Base-by-base conservation (phyloP, 2,888 invertebrate species). In the Limnephilus auricula region DNA sequence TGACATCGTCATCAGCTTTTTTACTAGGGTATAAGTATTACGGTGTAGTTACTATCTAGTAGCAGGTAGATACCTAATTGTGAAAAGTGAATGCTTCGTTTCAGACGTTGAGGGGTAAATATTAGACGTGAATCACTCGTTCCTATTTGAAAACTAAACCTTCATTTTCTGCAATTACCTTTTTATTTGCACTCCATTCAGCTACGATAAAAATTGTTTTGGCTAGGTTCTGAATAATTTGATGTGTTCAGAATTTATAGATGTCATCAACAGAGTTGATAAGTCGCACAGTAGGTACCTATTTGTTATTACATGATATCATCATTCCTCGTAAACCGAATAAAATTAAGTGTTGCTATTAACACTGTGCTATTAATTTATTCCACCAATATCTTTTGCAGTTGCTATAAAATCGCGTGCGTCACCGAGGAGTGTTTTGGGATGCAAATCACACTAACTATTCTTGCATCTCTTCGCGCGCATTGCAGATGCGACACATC, bases 341-440 rank as follows among this genome's bases (percentile, higher is more conserved):
- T 25, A 65, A 65, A 65, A 25, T 65, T 0, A n/a, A 65, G 65
- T n/a, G 30, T 10, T 40, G 10, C 10, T 45, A 31, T n/a, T 40
- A 45, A 40, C 85, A 30, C 30, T n/a, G 84, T 10, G 84, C 5
- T 40, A 40, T 37, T 85, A 34, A 30, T 85, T 85, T 25, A 85
- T 40, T 85, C 37, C 5, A 40, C n/a, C 25, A 40, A 85, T n/a
- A 40, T n/a, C 9, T 37, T 65, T 65, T 65, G 65, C 65, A 25
- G 65, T 25, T 65, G 65, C 65, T 65, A 25, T 65, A 65, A 25
- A 65, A 65, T 10, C 18, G 30, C 30, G 31, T 40, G 40, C 37
- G 40, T 85, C 85, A 85, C 85, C 85, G 85, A 15, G 15, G 45
- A 30, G 30, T 85, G 85, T 85, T 85, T 85, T n/a, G 45, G 40